A percentile compares a stretch with the other conserved stretches of the same genome.
Evolutionary conservation across 1,140 invertebrate species (phyloP).

Genomic region (Chlorops oryzae): DNA sequence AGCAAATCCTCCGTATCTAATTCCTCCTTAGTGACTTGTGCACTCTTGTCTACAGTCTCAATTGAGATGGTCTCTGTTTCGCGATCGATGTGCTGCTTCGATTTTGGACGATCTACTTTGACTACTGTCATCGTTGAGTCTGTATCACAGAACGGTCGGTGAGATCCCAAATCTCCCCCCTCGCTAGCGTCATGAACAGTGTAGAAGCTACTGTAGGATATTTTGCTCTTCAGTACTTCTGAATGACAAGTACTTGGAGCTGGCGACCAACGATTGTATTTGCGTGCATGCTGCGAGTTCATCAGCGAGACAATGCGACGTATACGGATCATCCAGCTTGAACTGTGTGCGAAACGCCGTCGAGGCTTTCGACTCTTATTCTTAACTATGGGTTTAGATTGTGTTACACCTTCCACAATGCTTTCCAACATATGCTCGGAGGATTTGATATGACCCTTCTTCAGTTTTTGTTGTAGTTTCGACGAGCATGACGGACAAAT

Average conservation of each 20-base stretch:
- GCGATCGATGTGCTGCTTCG: background rate
- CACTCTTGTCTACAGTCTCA: conserved; percentile 14
- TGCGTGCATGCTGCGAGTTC: background rate
- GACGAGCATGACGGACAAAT: too few species aligned
- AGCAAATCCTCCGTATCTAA: conserved; percentile 26
- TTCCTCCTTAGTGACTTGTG: conserved; percentile 24
- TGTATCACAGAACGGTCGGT: too few species aligned
- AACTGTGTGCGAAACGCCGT: conserved; percentile 16
- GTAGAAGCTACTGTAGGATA: conserved; percentile 26
- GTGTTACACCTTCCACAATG: too few species aligned
- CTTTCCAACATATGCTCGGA: too few species aligned
- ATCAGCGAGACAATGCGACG: conserved; percentile 13
- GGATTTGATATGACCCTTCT: too few species aligned
- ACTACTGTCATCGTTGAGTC: too few species aligned
- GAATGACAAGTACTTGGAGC: conserved; percentile 1
- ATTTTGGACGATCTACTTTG: too few species aligned
- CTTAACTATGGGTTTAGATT: too few species aligned
- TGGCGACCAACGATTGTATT: too few species aligned
- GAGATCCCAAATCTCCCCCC: too few species aligned
- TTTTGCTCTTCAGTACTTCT: conserved; percentile 5
- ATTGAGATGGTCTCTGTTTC: conserved; percentile 1
- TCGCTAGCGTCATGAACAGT: conserved; percentile 17
- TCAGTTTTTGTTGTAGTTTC: too few species aligned
- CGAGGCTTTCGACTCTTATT: conserved; percentile 3
- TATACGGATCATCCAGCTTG: too few species aligned